A percentile compares a stretch with the other conserved stretches of the same genome.
Conservation (phyloP, 2,113 vertebrate species). For the Rhegmatorhina hoffmannsi region DNA sequence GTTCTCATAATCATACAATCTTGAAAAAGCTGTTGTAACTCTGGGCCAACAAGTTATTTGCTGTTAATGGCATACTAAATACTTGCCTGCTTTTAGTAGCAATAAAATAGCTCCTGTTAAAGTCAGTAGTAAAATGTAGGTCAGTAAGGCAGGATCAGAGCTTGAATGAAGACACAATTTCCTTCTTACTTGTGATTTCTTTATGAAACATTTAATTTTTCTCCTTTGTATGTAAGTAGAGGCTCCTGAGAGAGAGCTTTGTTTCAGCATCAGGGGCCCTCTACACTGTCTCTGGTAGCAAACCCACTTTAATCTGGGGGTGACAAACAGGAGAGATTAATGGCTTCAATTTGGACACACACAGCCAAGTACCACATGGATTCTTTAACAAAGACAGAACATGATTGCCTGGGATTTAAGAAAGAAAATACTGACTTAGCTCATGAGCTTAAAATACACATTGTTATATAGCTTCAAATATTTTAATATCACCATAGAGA, state of each 20-base stretch:
- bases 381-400: background rate
- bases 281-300: background rate
- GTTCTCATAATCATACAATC: background rate
- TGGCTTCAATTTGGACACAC: background rate
- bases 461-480: background rate
- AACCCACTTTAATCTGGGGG: slow-evolving; percentile 12
- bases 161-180: background rate
- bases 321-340: slow-evolving; percentile 39
- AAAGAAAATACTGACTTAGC: background rate
- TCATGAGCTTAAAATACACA: background rate
- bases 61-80: background rate
- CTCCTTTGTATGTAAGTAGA: background rate
- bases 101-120: background rate
- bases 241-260: background rate
- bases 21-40: background rate
- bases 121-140: background rate
- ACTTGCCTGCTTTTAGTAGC: background rate
- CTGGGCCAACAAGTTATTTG: background rate
- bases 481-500: background rate
- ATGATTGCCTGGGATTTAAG: background rate
- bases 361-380: background rate
- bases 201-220: background rate
- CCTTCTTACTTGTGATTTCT: background rate
- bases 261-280: background rate
- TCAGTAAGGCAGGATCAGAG: background rate